These are phyloP conservation scores for Ophioninae sp. DNA, from an alignment of 2,888 invertebrate species.

Conservation along the genomic window DNA sequence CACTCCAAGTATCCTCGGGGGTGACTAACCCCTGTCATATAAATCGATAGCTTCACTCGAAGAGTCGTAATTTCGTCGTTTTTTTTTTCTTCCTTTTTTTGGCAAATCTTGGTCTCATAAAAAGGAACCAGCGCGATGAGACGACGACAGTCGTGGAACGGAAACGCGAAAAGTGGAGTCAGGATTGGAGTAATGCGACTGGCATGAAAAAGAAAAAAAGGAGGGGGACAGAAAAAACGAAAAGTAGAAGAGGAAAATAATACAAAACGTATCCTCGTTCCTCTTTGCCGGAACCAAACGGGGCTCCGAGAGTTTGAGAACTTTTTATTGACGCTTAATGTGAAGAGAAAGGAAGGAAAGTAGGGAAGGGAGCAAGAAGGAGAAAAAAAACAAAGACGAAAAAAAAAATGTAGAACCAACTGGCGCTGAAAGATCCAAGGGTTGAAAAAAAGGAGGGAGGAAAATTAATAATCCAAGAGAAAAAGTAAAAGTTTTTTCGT, in stretches of 20 bases:
- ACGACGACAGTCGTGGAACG: neutral
- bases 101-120: neutral
- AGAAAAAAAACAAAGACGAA: slow-evolving; percentile 13
- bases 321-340: slow-evolving; percentile 55
- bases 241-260: neutral
- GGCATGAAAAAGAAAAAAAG: slow-evolving; percentile 4
- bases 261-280: slow-evolving; percentile 19
- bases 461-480: slow-evolving; percentile 54
- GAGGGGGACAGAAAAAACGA: neutral
- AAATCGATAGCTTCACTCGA: slow-evolving; percentile 19
- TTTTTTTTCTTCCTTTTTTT: slow-evolving; percentile 26
- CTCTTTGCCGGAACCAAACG: slow-evolving; percentile 19
- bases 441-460: slow-evolving; percentile 2
- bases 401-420: neutral
- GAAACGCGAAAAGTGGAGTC: neutral
- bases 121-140: neutral
- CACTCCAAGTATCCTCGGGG: slow-evolving; percentile 1
- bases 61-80: slow-evolving; percentile 10
- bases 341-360: slow-evolving; percentile 25
- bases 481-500: slow-evolving; percentile 48
- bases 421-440: slow-evolving; percentile 18
- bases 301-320: slow-evolving; percentile 40
- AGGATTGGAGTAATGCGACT: slow-evolving; percentile 3
- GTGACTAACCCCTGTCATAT: slow-evolving; percentile 27
- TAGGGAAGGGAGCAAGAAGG: slow-evolving; percentile 2